Conservation (phyloP, 2,888 invertebrate genomes). For the Xanthorhoe spadicearia region DNA sequence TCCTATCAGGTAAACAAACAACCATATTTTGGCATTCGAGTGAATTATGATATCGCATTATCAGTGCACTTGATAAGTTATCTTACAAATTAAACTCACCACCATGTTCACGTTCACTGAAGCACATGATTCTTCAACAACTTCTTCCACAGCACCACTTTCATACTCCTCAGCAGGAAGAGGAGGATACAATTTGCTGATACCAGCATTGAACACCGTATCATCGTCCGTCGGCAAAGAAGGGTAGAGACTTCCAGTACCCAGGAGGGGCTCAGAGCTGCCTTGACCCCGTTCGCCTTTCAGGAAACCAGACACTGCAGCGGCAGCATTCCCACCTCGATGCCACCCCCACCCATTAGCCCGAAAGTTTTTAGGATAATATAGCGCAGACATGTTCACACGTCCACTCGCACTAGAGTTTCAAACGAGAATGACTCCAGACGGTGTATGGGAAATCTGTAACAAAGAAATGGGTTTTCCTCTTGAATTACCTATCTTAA, state of each 20-base stretch:
- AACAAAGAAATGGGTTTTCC: conserved; percentile 47
- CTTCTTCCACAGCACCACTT: conserved; percentile 74
- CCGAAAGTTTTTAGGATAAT: conserved; percentile 78
- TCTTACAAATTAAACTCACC: conserved; percentile 63
- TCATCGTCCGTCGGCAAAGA: conserved; percentile 71
- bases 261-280: conserved; percentile 60
- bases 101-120: conserved; percentile 72
- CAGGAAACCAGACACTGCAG: conserved; percentile 71
- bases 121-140: conserved; percentile 75
- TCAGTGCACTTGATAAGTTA: not conserved
- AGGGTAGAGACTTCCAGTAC: conserved; percentile 70
- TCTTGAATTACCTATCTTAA: conserved; percentile 21
- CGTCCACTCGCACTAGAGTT: conserved; percentile 47
- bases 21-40: not conserved
- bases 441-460: conserved; percentile 42
- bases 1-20: conserved; percentile 1
- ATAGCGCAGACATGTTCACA: conserved; percentile 49
- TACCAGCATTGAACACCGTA: conserved; percentile 62
- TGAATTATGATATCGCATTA: not conserved
- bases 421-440: conserved; percentile 47
- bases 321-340: conserved; percentile 60
- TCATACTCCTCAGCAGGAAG: conserved; percentile 78
- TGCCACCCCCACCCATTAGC: conserved; percentile 82
- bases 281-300: conserved; percentile 68
- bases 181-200: conserved; percentile 69